These are phyloP conservation scores for Gasterosteus aculeatus DNA, from an alignment of 2,113 vertebrate genomes.

Conservation along the genomic window DNA sequence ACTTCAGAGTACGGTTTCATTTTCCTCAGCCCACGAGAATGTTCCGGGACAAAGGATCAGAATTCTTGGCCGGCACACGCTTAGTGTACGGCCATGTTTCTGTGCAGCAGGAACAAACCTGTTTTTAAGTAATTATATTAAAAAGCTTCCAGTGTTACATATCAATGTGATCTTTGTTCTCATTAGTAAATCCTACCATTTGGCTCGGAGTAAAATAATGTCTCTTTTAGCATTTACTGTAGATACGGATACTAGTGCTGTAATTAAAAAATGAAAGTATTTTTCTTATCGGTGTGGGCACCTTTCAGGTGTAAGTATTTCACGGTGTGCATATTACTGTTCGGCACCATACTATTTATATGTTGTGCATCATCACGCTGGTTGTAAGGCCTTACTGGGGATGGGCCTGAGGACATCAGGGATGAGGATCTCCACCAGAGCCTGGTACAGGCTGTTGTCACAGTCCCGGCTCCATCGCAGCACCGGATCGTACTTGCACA, in stretches of 20 bases:
- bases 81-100: background rate
- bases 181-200: background rate
- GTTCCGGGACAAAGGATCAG: background rate
- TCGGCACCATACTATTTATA: background rate
- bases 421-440: conserved; percentile 93
- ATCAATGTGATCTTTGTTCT: background rate
- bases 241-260: background rate
- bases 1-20: background rate
- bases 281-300: background rate
- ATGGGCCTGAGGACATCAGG: conserved; percentile 93
- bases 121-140: background rate
- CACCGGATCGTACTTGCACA: conserved; percentile 94
- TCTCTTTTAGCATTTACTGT: background rate
- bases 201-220: background rate
- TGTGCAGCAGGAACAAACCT: background rate
- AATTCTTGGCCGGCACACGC: background rate
- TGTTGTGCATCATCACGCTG: background rate
- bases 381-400: conserved; percentile 85
- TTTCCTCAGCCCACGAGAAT: background rate
- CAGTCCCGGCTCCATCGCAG: conserved; percentile 92
- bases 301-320: conserved; percentile 1
- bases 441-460: conserved; percentile 93
- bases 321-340: background rate
- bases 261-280: background rate
- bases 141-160: background rate